Conservation (phyloP, 2,797 vertebrate genomes). For the Acanthiza pusilla region DNA sequence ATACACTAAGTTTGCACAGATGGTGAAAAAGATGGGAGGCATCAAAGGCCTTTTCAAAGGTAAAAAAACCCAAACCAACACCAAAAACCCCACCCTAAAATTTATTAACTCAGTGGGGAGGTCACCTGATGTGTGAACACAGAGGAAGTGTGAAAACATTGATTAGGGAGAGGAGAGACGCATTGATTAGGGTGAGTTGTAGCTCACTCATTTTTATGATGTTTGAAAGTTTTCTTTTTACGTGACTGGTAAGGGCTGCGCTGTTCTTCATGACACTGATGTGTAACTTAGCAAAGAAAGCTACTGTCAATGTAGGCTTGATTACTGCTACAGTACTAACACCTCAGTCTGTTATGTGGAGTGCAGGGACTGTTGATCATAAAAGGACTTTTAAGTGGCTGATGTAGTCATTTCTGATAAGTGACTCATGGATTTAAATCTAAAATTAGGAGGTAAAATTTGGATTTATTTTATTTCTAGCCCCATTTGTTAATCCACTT, state of each 20-base stretch:
- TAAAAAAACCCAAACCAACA: constrained; percentile 29
- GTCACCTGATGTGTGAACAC: background rate
- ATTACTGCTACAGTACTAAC: background rate
- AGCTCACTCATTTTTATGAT: background rate
- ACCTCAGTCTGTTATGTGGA: background rate
- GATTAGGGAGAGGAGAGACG: background rate
- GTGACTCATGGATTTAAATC: background rate
- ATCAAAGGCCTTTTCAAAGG: constrained; percentile 99
- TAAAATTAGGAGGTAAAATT: background rate
- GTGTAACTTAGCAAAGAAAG: background rate
- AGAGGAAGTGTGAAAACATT: background rate
- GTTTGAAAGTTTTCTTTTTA: background rate
- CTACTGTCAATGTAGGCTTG: background rate
- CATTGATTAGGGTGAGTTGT: background rate
- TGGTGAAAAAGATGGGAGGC: constrained; percentile 99
- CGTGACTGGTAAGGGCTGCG: background rate
- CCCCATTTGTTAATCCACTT: background rate
- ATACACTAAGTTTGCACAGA: constrained; percentile 98
- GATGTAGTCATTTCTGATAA: background rate
- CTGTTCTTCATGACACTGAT: background rate
- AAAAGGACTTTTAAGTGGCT: background rate
- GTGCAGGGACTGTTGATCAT: background rate
- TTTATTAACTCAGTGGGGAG: background rate
- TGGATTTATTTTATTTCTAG: background rate
- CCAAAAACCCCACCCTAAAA: background rate